phyloP scores from a whole-genome alignment of 2,888 invertebrate species.

The Lagria hirta region DNA sequence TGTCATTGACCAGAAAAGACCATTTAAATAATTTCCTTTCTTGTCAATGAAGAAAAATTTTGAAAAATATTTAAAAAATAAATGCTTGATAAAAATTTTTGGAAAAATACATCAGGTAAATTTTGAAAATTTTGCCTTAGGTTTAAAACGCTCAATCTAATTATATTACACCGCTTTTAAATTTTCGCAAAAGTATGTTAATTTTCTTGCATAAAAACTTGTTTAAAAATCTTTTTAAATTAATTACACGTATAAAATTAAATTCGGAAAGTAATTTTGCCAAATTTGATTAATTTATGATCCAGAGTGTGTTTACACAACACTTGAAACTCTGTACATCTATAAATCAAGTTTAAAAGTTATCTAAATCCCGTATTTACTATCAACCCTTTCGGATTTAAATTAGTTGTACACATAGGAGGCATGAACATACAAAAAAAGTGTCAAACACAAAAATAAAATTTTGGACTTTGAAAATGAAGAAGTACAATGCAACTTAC shows the following conservation, averaged over 20 bases:
- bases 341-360: constrained; percentile 24
- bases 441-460: not conserved
- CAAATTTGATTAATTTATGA: constrained; percentile 23
- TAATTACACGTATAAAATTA: constrained; percentile 11
- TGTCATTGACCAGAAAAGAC: too few species aligned
- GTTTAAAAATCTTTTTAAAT: too few species aligned
- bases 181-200: too few species aligned
- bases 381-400: constrained; percentile 1
- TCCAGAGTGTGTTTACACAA: constrained; percentile 13
- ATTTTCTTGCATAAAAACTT: too few species aligned
- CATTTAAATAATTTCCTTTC: too few species aligned
- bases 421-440: constrained; percentile 1
- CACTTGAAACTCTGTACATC: constrained; percentile 12
- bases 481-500: constrained; percentile 20
- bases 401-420: not conserved
- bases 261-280: constrained; percentile 11
- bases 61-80: too few species aligned
- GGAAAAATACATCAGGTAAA: too few species aligned
- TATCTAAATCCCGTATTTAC: constrained; percentile 17
- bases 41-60: too few species aligned
- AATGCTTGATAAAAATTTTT: too few species aligned
- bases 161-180: too few species aligned
- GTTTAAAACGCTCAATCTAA: too few species aligned
- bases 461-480: not conserved
- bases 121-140: too few species aligned